A percentile compares a stretch with the other conserved stretches of the same genome.
These are phyloP conservation scores for Cyanoramphus novaezelandiae DNA, from an alignment of 2,113 vertebrate genomes.

Conservation along the genomic window DNA sequence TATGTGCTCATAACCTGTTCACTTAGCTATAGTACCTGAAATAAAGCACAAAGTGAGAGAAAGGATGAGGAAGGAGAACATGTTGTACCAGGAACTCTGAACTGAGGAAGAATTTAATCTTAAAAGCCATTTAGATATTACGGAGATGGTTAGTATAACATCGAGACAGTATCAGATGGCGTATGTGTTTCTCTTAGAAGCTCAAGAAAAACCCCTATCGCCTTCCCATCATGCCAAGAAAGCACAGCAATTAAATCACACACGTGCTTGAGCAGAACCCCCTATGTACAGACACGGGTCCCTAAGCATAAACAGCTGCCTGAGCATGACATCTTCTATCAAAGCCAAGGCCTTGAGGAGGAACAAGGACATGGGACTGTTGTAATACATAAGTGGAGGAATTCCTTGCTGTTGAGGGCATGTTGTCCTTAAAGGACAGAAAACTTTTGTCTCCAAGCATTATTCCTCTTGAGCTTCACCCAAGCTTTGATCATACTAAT, in stretches of 20 bases:
- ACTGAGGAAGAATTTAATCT: constrained; percentile 22
- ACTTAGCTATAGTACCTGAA: background rate
- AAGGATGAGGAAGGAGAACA: background rate
- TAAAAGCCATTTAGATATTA: background rate
- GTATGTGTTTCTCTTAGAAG: background rate
- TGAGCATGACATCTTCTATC: rapidly evolving
- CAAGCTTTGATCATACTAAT: background rate
- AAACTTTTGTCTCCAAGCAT: background rate
- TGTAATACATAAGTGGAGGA: background rate
- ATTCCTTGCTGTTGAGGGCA: background rate
- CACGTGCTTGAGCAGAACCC: background rate
- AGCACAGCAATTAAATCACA: background rate
- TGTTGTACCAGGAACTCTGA: background rate
- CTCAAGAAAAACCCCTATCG: rapidly evolving
- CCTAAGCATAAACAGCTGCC: background rate
- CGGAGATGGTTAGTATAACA: background rate
- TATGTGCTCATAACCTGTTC: background rate
- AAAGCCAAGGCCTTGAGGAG: background rate
- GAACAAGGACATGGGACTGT: rapidly evolving
- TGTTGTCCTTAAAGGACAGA: background rate
- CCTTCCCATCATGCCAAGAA: background rate
- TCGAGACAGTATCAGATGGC: background rate
- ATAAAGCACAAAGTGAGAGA: background rate
- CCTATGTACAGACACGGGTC: background rate
- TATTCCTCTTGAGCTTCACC: background rate